Percentiles rank a stretch among this genome's conserved stretches.
Evolutionary conservation across 2,797 vertebrate genomes (phyloP).

Genomic region (Anguilla obscura): DNA sequence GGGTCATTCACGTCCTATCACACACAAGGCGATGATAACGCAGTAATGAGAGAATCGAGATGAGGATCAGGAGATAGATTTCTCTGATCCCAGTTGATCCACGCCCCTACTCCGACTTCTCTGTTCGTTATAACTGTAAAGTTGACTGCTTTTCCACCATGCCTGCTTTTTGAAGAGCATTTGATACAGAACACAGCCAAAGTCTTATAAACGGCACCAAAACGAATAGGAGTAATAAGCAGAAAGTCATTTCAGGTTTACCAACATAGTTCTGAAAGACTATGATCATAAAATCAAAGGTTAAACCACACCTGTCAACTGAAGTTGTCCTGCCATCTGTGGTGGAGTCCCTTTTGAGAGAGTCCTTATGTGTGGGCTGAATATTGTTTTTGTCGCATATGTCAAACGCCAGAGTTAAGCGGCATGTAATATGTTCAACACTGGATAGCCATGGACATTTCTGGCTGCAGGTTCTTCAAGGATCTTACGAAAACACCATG

Average conservation of each 20-base stretch:
- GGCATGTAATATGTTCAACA: not conserved
- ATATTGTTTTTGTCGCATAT: slow-evolving; percentile 1
- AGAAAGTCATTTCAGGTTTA: not conserved
- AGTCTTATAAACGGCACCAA: not conserved
- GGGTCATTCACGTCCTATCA: not conserved
- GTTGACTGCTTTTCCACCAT: not conserved
- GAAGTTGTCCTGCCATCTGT: not conserved
- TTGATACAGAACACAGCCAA: slow-evolving; percentile 11
- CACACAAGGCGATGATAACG: not conserved
- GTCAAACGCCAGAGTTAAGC: not conserved
- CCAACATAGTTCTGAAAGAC: not conserved
- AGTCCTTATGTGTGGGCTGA: not conserved
- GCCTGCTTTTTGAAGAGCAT: not conserved
- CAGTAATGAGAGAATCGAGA: not conserved
- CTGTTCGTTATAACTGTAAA: not conserved
- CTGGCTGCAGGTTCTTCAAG: not conserved
- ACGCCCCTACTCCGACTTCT: too few relatives aligned
- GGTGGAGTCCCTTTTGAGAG: not conserved
- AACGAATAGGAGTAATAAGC: too few relatives aligned
- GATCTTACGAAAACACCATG: not conserved
- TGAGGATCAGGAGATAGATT: not conserved
- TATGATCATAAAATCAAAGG: not conserved
- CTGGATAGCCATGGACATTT: not conserved
- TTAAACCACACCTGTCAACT: not conserved
- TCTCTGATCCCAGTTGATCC: not conserved